Conservation (phyloP, 2,797 vertebrate species). For the Lepidocolaptes lacrymiger region DNA sequence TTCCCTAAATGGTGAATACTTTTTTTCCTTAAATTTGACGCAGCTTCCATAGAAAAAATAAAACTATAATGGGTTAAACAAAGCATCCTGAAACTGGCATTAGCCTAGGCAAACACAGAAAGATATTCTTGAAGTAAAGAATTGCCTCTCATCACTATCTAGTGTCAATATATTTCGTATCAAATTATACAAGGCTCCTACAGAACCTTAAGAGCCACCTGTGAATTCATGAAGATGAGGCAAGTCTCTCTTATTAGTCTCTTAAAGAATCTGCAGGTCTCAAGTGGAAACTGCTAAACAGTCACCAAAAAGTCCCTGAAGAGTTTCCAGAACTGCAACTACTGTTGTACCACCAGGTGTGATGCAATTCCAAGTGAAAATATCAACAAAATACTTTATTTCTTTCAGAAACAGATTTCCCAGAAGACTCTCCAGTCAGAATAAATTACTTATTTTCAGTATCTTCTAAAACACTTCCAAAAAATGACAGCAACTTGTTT, state of each 20-base stretch:
- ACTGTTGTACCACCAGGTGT: not conserved
- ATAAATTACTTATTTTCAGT: not conserved
- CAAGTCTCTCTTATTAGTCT: not conserved
- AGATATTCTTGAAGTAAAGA: not conserved
- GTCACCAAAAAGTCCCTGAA: not conserved
- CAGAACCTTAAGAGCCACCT: not conserved
- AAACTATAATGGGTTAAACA: not conserved
- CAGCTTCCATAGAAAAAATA: not conserved
- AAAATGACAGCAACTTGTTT: not conserved
- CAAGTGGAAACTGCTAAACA: not conserved
- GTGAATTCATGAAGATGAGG: not conserved
- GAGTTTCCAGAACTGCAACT: not conserved
- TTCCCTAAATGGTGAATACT: not conserved
- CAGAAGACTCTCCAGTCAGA: not conserved
- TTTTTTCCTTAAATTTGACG: not conserved
- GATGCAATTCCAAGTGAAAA: not conserved
- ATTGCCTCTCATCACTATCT: not conserved
- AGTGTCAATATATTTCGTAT: not conserved
- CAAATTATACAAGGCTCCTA: not conserved
- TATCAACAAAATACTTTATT: not conserved
- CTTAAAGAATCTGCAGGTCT: not conserved
- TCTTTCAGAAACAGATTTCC: not conserved
- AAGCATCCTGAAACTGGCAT: not conserved
- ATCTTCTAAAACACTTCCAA: not conserved
- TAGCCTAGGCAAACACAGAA: not conserved